Evolutionary conservation across 2,113 vertebrate genomes (phyloP).

Genomic region (Nothobranchius kuhntae): DNA sequence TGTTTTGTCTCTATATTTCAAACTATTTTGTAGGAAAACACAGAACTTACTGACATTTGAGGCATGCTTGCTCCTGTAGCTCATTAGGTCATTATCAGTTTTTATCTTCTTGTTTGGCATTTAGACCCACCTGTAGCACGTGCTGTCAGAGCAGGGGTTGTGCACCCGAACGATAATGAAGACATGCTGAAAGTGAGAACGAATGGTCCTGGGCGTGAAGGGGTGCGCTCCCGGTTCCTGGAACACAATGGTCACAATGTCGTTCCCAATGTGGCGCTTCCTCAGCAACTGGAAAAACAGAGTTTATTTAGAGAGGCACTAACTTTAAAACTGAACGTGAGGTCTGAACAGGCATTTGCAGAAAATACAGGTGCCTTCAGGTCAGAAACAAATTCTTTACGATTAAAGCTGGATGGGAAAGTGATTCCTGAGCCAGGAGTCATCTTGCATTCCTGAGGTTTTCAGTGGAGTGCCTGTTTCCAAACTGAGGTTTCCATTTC

Average conservation of each 20-base stretch:
- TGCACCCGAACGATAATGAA: slow-evolving; percentile 92
- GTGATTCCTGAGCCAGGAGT: slow-evolving; percentile 3
- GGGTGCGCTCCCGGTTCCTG: slow-evolving; percentile 94
- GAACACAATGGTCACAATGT: slow-evolving; percentile 97
- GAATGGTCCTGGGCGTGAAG: slow-evolving; percentile 93
- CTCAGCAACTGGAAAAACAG: slow-evolving; percentile 83
- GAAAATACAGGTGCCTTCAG: not conserved
- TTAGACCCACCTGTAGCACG: slow-evolving; percentile 89
- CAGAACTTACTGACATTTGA: not conserved
- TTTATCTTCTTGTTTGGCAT: not conserved
- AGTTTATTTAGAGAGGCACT: not conserved
- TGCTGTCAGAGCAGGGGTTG: slow-evolving; percentile 88
- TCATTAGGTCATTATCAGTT: not conserved
- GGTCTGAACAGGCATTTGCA: not conserved
- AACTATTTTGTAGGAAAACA: not conserved
- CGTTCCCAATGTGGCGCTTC: slow-evolving; percentile 95
- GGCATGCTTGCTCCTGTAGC: too few species aligned
- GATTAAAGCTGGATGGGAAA: slow-evolving; percentile 12
- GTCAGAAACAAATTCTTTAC: not conserved
- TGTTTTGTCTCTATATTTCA: not conserved
- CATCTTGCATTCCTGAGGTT: slow-evolving; percentile 1
- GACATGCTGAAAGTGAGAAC: slow-evolving; percentile 95
- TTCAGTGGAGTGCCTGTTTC: not conserved
- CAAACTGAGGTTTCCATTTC: slow-evolving; percentile 21
- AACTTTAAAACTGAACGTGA: slow-evolving; percentile 5